A percentile compares a stretch with the other conserved stretches of the same genome.
Evolutionary conservation across 2,888 invertebrate species (phyloP).

Genomic region (Cheilosia soror): DNA sequence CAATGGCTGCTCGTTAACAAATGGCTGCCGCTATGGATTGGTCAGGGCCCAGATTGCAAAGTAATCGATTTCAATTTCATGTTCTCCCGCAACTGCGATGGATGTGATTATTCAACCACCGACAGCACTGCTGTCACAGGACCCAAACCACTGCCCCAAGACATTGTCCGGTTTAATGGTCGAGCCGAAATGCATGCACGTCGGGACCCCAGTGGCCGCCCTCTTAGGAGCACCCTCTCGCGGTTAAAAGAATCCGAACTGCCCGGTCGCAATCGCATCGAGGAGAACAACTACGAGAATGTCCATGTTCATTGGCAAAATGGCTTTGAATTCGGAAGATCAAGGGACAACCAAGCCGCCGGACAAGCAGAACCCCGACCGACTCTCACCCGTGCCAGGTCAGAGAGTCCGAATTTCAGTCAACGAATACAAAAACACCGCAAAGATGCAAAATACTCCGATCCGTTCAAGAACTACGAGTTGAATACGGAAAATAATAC

Average conservation of each 20-base stretch:
- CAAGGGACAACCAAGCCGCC: conserved; percentile 79
- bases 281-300: conserved; percentile 83
- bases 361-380: conserved; percentile 77
- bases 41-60: conserved; percentile 85
- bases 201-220: conserved; percentile 79
- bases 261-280: conserved; percentile 78
- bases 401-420: conserved; percentile 82
- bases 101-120: conserved; percentile 81
- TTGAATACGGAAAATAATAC: conserved; percentile 82
- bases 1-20: conserved; percentile 88
- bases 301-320: conserved; percentile 83
- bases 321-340: conserved; percentile 83
- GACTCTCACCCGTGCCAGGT: conserved; percentile 81
- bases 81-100: conserved; percentile 84
- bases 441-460: conserved; percentile 78
- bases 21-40: conserved; percentile 87
- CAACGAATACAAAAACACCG: conserved; percentile 77
- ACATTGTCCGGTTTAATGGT: conserved; percentile 82
- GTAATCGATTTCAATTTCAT: conserved; percentile 85
- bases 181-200: conserved; percentile 79
- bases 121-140: conserved; percentile 78
- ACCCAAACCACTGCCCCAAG: conserved; percentile 81
- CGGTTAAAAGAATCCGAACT: conserved; percentile 80
- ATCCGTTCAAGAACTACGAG: conserved; percentile 83
- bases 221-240: conserved; percentile 81